These are phyloP conservation scores for Drosophila tripunctata DNA, from an alignment of 2,888 invertebrate species.

Conservation along the genomic window DNA sequence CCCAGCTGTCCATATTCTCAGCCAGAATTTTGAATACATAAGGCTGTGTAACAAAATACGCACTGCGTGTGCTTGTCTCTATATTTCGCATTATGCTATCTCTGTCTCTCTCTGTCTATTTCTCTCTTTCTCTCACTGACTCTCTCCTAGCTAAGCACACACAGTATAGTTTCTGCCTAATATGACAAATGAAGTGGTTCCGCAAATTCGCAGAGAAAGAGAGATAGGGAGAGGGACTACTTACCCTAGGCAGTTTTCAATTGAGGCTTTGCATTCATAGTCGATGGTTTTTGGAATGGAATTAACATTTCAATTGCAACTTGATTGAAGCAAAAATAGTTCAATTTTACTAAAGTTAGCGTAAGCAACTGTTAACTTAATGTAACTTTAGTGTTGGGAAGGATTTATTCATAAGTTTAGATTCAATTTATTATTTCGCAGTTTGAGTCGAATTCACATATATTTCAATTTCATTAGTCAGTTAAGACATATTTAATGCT, in stretches of 20 bases:
- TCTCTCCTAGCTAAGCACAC: no score
- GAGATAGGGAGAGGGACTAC: neutral
- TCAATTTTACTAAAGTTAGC: neutral
- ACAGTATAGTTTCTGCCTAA: conserved; percentile 9
- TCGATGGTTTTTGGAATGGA: neutral
- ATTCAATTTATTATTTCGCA: no score
- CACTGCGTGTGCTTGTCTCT: neutral
- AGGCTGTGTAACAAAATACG: neutral
- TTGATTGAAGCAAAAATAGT: neutral
- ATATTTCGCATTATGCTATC: conserved; percentile 2
- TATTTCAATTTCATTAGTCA: no score
- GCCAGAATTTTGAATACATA: conserved; percentile 1
- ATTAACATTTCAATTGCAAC: neutral
- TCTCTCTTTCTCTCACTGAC: neutral
- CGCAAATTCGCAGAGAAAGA: neutral
- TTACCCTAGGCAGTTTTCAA: conserved; percentile 15
- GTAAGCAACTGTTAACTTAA: no score
- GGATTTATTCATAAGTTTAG: no score
- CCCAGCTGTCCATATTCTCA: conserved; percentile 14
- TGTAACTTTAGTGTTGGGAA: no score
- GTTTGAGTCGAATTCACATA: no score
- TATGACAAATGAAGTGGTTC: conserved; percentile 28
- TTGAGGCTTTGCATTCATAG: neutral
- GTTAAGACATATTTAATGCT: no score
- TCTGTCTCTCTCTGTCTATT: neutral